Percentiles rank a stretch among this genome's conserved stretches.
Conservation (phyloP, 1,140 invertebrate species). For the Ladona fulva region DNA sequence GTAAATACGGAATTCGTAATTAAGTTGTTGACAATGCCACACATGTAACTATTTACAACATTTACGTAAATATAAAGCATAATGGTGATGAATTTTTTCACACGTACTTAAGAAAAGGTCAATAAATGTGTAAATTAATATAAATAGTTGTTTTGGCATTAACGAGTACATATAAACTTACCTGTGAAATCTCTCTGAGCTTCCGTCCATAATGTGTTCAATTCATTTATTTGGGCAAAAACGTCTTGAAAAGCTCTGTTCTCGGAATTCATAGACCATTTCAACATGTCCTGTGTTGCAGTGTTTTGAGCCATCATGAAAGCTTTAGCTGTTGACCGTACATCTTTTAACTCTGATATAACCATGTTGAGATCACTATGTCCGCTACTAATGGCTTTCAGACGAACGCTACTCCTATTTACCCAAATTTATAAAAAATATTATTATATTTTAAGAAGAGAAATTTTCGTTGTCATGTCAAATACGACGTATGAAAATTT, state of each 20-base stretch:
- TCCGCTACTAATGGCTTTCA: conserved; percentile 40
- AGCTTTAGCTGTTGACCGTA: conserved; percentile 37
- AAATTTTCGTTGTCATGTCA: background rate
- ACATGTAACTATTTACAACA: no score
- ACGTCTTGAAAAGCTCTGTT: conserved; percentile 45
- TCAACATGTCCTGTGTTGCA: conserved; percentile 42
- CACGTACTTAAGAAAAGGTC: conserved; percentile 14
- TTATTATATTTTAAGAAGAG: background rate
- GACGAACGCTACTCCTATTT: conserved; percentile 42
- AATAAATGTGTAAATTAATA: background rate
- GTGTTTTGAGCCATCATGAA: conserved; percentile 41
- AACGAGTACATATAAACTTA: conserved; percentile 21
- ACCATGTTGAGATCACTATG: conserved; percentile 44
- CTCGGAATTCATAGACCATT: conserved; percentile 42
- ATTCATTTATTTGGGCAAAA: conserved; percentile 39
- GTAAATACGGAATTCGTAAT: no score
- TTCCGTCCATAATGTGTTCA: conserved; percentile 42
- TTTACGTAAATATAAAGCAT: no score
- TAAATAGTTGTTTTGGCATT: background rate
- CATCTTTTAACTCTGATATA: conserved; percentile 44
- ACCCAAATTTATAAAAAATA: background rate
- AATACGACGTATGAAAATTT: background rate
- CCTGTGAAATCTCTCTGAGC: conserved; percentile 43
- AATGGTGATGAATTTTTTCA: no score
- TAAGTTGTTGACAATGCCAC: no score